Conservation (phyloP, 2,888 invertebrate species). For the Anorthoa munda region DNA sequence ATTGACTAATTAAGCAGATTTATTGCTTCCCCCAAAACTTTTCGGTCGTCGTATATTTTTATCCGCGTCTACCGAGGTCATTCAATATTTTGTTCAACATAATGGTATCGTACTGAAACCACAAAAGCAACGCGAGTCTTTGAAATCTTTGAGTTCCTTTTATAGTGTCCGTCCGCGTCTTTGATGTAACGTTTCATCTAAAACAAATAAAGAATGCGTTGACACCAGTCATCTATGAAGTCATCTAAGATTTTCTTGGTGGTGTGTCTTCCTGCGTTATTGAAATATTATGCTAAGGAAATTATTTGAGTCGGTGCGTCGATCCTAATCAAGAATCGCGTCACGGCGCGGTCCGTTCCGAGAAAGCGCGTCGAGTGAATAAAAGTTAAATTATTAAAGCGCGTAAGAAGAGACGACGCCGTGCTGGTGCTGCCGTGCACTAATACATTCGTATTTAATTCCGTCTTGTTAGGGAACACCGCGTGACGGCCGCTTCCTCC, state of each 20-base stretch:
- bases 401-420: slow-evolving; percentile 78
- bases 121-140: slow-evolving; percentile 74
- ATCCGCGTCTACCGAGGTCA: slow-evolving; percentile 77
- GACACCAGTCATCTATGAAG: slow-evolving; percentile 66
- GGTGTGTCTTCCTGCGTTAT: slow-evolving; percentile 73
- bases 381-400: slow-evolving; percentile 83
- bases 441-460: slow-evolving; percentile 88
- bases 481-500: slow-evolving; percentile 87
- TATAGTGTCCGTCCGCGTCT: slow-evolving; percentile 73
- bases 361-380: slow-evolving; percentile 83
- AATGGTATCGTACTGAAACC: slow-evolving; percentile 71
- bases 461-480: slow-evolving; percentile 83
- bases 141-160: slow-evolving; percentile 80
- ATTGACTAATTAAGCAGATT: slow-evolving; percentile 89
- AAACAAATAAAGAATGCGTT: slow-evolving; percentile 74
- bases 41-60: slow-evolving; percentile 82
- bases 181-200: slow-evolving; percentile 80
- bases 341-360: slow-evolving; percentile 78
- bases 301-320: slow-evolving; percentile 76
- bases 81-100: slow-evolving; percentile 81
- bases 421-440: slow-evolving; percentile 56
- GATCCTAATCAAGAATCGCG: slow-evolving; percentile 83
- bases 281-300: slow-evolving; percentile 76
- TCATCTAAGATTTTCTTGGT: slow-evolving; percentile 65
- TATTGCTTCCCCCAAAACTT: slow-evolving; percentile 86